Base-by-base conservation (phyloP, 2,888 invertebrate species). In the Polyploca ridens region DNA sequence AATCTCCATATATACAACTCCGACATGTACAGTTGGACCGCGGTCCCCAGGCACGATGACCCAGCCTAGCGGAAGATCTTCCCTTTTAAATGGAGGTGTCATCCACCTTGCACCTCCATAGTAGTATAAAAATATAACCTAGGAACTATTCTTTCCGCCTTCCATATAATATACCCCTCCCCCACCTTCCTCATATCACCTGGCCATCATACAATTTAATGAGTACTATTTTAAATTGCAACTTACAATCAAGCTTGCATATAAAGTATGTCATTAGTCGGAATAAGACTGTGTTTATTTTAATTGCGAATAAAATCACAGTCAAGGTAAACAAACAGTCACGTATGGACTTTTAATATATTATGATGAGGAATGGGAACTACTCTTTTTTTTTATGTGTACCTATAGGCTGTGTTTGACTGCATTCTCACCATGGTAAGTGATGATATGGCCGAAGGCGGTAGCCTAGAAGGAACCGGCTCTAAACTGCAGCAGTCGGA, bases 181-280 rank as follows among this genome's bases (percentile, higher is more conserved):
- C 19, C n/a, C 54, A n/a, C 49, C 49, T 54, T 16, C 19, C 54
- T n/a, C 54, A 10, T 19, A 19, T 54, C 54, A 54, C 54, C 54
- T 54, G 54, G 54, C 54, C 54, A 54, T 54, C 54, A 54, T 54
- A 54, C 54, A 54, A 19, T 19, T 54, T 19, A 54, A 54, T 54
- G 54, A 54, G 54, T 54, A 10, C 54, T 54, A 54, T 19, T 54
- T 54, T 54, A 54, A 54, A 54, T 54, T 19, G 19, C 54, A 54
- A 10, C 54, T 54, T 19, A 54, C 54, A 16, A 54, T n/a, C 54
- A 19, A 16, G 16, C 16, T 54, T 19, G 54, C 54, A 54, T 54
- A 54, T 54, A 54, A 54, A 54, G 16, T 54, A 19, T 2, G 3
- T 54, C 54, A 54, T 54, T 54, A 54, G 19, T 19, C 54, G 19